Evolutionary conservation across 2,113 vertebrate species (phyloP).

Genomic region (Dolichallabes microphthalmus): DNA sequence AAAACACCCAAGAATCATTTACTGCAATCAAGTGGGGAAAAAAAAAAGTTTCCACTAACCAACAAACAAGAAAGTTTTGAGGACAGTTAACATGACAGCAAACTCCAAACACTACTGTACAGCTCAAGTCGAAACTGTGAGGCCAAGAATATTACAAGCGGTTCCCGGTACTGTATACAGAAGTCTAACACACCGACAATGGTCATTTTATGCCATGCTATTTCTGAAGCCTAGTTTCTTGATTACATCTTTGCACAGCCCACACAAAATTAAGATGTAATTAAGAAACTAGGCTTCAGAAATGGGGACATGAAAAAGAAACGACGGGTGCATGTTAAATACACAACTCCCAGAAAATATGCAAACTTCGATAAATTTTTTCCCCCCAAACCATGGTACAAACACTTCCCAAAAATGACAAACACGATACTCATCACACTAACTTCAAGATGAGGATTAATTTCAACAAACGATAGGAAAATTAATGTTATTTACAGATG

Average conservation of each 20-base stretch:
- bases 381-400: background rate
- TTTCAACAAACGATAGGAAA: background rate
- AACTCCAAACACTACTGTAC: slow-evolving; percentile 77
- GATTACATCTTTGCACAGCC: slow-evolving; percentile 70
- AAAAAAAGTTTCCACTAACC: background rate
- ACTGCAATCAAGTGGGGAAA: background rate
- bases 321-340: background rate
- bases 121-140: slow-evolving; percentile 78
- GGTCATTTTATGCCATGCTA: slow-evolving; percentile 62
- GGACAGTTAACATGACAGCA: slow-evolving; percentile 77
- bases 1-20: background rate
- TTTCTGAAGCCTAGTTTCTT: slow-evolving; percentile 75
- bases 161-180: background rate
- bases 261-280: too few species aligned
- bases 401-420: background rate
- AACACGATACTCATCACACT: background rate
- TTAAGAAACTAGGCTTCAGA: too few species aligned
- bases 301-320: slow-evolving; percentile 52
- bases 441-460: background rate
- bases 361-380: background rate
- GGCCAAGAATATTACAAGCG: background rate
- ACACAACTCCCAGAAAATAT: background rate
- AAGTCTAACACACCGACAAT: background rate
- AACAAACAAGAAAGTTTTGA: slow-evolving; percentile 74
- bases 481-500: background rate